Evolutionary conservation across 2,888 invertebrate genomes (phyloP).

Genomic region (Drosophila antonietae): DNA sequence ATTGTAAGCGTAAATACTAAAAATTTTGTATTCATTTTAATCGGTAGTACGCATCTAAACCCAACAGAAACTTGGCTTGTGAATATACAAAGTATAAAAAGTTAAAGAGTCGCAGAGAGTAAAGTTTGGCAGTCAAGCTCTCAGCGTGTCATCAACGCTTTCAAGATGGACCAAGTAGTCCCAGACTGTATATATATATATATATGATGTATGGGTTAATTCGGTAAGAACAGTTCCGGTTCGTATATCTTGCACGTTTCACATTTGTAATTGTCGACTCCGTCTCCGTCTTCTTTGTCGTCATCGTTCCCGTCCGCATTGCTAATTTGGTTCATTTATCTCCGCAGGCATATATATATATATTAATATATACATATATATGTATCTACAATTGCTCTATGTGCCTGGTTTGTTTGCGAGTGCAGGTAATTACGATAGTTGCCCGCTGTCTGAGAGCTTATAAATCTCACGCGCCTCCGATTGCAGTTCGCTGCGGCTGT

Average conservation of each 20-base stretch:
- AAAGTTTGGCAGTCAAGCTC: too few relatives aligned
- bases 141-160: too few relatives aligned
- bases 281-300: not conserved
- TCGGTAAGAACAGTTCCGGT: conserved; percentile 38
- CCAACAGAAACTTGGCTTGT: too few relatives aligned
- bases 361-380: not conserved
- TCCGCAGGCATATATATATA: conserved; percentile 11
- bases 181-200: not conserved
- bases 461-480: conserved; percentile 76
- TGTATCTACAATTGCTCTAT: conserved; percentile 33
- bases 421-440: conserved; percentile 56
- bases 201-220: not conserved
- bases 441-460: conserved; percentile 45
- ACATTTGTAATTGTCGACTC: conserved; percentile 19
- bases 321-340: conserved; percentile 71
- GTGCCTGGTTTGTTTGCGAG: conserved; percentile 26
- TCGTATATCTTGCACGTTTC: conserved; percentile 8
- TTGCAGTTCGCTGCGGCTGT: conserved; percentile 31
- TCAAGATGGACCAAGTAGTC: too few relatives aligned
- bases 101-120: too few relatives aligned
- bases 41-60: too few relatives aligned
- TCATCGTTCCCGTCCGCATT: conserved; percentile 24
- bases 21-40: too few relatives aligned
- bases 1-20: too few relatives aligned
- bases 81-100: too few relatives aligned